phyloP scores from a whole-genome alignment of 2,113 vertebrate genomes.

The Anolis carolinensis region DNA sequence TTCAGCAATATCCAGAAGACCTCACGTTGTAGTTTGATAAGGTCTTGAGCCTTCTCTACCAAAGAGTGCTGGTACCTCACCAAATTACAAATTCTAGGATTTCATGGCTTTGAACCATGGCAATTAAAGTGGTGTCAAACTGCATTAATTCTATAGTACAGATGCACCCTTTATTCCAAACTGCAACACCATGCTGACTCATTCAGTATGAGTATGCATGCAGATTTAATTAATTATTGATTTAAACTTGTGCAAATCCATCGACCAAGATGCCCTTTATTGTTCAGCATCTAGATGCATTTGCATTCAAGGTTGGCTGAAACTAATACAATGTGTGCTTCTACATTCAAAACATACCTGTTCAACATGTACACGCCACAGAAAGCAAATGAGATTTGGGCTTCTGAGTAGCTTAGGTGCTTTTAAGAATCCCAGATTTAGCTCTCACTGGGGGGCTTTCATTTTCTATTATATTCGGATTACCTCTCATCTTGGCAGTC shows the following conservation, averaged over 20 bases:
- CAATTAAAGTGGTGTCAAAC: no score
- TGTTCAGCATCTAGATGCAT: neutral
- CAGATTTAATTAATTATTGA: neutral
- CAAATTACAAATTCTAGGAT: no score
- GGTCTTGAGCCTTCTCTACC: no score
- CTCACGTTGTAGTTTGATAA: no score
- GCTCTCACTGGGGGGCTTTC: neutral
- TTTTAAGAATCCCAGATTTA: constrained; percentile 5
- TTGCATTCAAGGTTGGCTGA: neutral
- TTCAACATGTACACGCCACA: neutral
- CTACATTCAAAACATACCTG: neutral
- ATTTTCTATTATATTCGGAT: neutral
- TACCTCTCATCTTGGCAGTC: neutral
- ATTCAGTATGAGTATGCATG: neutral
- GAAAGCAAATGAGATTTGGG: constrained; percentile 8
- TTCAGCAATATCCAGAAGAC: neutral
- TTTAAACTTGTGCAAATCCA: neutral
- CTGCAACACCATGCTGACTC: no score
- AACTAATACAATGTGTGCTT: neutral
- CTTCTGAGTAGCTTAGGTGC: constrained; percentile 7
- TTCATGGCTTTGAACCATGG: no score
- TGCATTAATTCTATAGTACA: no score
- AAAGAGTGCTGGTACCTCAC: no score
- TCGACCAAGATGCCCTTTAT: neutral
- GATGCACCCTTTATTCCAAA: no score